Evolutionary conservation across 2,888 invertebrate species (phyloP), one percentile per base, ranked within the genome.

Genomic region (Mesorhabditis sp.): DNA sequence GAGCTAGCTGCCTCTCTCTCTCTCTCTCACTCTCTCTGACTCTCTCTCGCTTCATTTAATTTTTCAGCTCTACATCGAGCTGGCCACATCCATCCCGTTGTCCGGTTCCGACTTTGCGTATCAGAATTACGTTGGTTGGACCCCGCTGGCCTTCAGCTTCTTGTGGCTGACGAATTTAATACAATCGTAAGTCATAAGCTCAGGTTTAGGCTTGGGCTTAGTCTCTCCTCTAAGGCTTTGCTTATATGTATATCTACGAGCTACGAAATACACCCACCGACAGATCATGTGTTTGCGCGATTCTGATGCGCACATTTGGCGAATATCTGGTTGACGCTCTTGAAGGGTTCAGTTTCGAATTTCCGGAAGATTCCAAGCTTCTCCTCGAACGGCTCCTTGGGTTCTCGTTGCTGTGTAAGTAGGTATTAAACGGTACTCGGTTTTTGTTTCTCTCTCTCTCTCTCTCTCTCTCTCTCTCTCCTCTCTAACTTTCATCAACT

Each of bases 41-140:
- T 50, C 58, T 50, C 7, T 50, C 7, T 10, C 58, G n/a, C 58
- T 50, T 50, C 10, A 50, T 50, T 50, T 10, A 50, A 50, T 13
- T 7, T 65, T 73, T 43, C 74, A 76, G 78, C 75, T 76, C 64
- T 78, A 74, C 70, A 77, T 78, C 42, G 78, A 78, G 70, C 70
- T 78, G 6, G 78, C 76, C 10, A 78, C 78, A 5, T 72, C 72
- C 58, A 78, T 78, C 28, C 78, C 75, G 4, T 74, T 75, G 65
- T 74, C 73, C 10, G 78, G 78, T 43, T 69, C 74, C 0, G 78
- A 78, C 45, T 71, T 78, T 5, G 75, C 78, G 5, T 78, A 78
- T 68, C 72, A 76, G 6, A 67, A 67, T n/a, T 77, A 74, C 61
- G 74, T 77, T 64, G 77, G 77, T 1, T 78, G 78, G 78, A 73